phyloP scores from a whole-genome alignment of 2,888 invertebrate species.

The Epsilonema sp. region DNA sequence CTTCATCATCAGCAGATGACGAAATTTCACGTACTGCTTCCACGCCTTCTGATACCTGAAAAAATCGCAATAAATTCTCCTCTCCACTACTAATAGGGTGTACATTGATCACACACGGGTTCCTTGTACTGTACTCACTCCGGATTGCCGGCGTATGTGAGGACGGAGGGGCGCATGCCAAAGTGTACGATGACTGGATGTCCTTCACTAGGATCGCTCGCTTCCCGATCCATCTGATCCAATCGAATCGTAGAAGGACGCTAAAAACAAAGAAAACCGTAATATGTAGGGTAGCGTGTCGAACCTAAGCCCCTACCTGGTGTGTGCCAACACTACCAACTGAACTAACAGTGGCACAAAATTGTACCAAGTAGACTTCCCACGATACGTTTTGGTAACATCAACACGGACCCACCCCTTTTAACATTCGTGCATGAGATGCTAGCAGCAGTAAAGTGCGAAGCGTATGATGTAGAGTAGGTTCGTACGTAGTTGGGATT shows the following conservation, averaged over 20 bases:
- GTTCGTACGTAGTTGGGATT: conserved; percentile 61
- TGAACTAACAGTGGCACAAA: conserved; percentile 10
- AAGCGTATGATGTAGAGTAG: neutral
- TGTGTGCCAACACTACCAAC: neutral
- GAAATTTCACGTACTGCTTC: conserved; percentile 84
- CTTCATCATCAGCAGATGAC: conserved; percentile 84
- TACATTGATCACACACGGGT: conserved; percentile 2
- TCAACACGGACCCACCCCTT: no score
- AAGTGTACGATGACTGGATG: conserved; percentile 61
- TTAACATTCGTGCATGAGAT: no score
- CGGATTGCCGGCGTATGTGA: conserved; percentile 88
- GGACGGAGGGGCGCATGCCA: conserved; percentile 77
- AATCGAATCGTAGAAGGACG: conserved; percentile 84
- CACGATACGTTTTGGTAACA: no score
- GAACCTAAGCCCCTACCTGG: no score
- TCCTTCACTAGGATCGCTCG: conserved; percentile 11
- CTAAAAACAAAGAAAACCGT: conserved; percentile 16
- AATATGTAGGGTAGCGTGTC: no score
- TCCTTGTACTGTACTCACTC: conserved; percentile 38
- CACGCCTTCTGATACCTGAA: conserved; percentile 93
- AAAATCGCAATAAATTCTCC: neutral
- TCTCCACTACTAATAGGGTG: neutral
- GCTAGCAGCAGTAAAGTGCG: no score
- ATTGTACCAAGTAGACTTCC: no score
- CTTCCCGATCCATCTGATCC: conserved; percentile 73